These are phyloP conservation scores for Lates calcarifer DNA, from an alignment of 2,113 vertebrate genomes.

Conservation along the genomic window DNA sequence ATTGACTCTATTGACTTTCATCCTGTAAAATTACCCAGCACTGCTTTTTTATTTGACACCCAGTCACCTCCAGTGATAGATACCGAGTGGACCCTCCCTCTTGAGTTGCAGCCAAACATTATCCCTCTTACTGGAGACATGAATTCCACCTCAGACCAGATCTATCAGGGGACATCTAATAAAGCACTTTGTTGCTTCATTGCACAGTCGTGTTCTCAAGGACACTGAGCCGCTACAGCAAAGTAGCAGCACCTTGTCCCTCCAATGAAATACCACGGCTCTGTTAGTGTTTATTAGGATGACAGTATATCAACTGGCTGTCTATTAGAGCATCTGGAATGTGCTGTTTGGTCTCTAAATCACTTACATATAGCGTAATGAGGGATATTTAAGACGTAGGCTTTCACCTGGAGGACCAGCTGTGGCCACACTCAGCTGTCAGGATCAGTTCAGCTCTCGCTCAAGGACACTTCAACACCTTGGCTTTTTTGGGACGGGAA, in stretches of 20 bases:
- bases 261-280: constrained; percentile 2
- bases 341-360: background rate
- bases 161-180: constrained; percentile 44
- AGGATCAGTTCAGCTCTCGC: background rate
- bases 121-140: constrained; percentile 26
- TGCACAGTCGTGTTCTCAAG: constrained; percentile 45
- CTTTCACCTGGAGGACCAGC: constrained; percentile 17
- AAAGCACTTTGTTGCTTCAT: constrained; percentile 60
- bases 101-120: constrained; percentile 50
- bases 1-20: constrained; percentile 59
- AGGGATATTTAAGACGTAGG: background rate
- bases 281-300: background rate
- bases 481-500: too few relatives aligned
- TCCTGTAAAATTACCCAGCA: constrained; percentile 57
- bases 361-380: background rate
- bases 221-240: constrained; percentile 19
- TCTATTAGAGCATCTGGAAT: background rate
- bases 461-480: background rate
- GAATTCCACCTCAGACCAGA: constrained; percentile 42
- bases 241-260: constrained; percentile 12
- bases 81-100: constrained; percentile 27
- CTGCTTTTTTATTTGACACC: constrained; percentile 62
- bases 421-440: background rate
- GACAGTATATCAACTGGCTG: background rate
- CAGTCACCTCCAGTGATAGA: constrained; percentile 65